phyloP scores from a whole-genome alignment of 2,888 invertebrate genomes.

The Augiades crinisus region DNA sequence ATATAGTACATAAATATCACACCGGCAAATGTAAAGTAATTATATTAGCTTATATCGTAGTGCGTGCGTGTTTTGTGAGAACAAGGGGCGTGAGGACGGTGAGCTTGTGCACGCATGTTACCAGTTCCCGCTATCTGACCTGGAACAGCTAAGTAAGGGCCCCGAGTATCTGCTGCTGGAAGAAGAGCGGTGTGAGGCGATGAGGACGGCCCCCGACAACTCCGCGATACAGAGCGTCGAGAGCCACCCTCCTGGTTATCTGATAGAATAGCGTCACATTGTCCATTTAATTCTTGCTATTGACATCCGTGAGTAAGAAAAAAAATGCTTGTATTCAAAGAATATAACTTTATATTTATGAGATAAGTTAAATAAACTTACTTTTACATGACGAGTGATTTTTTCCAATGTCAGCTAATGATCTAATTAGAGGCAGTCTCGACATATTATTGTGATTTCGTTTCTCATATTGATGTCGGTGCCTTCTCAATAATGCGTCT shows the following conservation, averaged over 20 bases:
- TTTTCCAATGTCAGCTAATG: conserved; percentile 96
- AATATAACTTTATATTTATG: no score
- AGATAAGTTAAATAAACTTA: conserved; percentile 77
- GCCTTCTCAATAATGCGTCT: conserved; percentile 92
- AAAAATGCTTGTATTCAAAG: no score
- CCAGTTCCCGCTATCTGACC: conserved; percentile 66
- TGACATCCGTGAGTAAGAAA: not conserved
- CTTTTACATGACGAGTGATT: conserved; percentile 98
- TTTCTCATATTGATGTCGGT: conserved; percentile 96
- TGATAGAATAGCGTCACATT: conserved; percentile 57
- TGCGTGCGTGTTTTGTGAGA: conserved; percentile 53
- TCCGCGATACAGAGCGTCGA: conserved; percentile 70
- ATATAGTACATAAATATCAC: conserved; percentile 29
- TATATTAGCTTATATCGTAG: conserved; percentile 47
- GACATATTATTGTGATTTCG: conserved; percentile 87
- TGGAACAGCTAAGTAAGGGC: conserved; percentile 84
- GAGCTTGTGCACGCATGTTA: conserved; percentile 51
- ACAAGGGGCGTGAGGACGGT: conserved; percentile 58
- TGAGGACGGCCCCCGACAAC: conserved; percentile 68
- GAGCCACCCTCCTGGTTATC: conserved; percentile 78
- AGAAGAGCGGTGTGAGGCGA: conserved; percentile 78
- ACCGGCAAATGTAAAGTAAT: conserved; percentile 38
- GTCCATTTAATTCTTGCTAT: conserved; percentile 27
- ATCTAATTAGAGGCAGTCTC: conserved; percentile 93
- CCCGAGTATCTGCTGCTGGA: conserved; percentile 79